These are phyloP conservation scores for Hypselothyrea guttata DNA, from an alignment of 2,888 invertebrate genomes.

Conservation along the genomic window DNA sequence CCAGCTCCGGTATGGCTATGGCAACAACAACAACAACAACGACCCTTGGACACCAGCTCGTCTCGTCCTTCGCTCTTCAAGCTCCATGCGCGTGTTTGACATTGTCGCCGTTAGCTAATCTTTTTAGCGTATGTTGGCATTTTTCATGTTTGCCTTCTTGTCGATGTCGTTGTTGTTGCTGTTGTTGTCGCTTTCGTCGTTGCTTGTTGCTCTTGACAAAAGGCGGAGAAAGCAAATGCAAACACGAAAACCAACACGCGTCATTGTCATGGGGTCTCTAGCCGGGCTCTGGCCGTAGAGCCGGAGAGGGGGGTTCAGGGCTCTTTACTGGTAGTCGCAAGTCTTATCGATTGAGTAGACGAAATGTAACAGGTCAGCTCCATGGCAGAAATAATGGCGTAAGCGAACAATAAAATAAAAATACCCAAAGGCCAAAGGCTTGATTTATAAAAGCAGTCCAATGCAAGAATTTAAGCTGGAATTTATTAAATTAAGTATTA, in stretches of 20 bases:
- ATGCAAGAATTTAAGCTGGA: no score
- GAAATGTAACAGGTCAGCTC: slow-evolving; percentile 69
- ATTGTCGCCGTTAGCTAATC: slow-evolving; percentile 78
- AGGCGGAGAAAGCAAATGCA: slow-evolving; percentile 64
- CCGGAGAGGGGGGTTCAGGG: not conserved
- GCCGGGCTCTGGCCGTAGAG: slow-evolving; percentile 1
- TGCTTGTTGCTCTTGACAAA: slow-evolving; percentile 73
- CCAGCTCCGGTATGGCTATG: slow-evolving; percentile 42
- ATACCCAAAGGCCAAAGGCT: slow-evolving; percentile 4
- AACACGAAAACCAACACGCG: slow-evolving; percentile 67
- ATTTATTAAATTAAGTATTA: no score
- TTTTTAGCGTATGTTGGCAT: slow-evolving; percentile 78
- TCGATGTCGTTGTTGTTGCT: slow-evolving; percentile 42
- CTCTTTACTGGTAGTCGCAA: slow-evolving; percentile 31
- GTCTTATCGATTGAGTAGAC: slow-evolving; percentile 63
- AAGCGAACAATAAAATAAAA: slow-evolving; percentile 14
- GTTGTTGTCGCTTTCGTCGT: slow-evolving; percentile 18
- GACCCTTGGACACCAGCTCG: slow-evolving; percentile 18
- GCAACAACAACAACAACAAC: slow-evolving; percentile 14
- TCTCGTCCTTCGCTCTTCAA: slow-evolving; percentile 25
- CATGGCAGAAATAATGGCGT: slow-evolving; percentile 36
- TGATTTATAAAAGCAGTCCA: slow-evolving; percentile 21
- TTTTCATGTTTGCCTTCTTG: slow-evolving; percentile 76
- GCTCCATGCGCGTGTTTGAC: slow-evolving; percentile 71
- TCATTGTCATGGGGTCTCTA: slow-evolving; percentile 44